Conservation (phyloP, 2,888 invertebrate species). For the Phymatocera aterrima region DNA sequence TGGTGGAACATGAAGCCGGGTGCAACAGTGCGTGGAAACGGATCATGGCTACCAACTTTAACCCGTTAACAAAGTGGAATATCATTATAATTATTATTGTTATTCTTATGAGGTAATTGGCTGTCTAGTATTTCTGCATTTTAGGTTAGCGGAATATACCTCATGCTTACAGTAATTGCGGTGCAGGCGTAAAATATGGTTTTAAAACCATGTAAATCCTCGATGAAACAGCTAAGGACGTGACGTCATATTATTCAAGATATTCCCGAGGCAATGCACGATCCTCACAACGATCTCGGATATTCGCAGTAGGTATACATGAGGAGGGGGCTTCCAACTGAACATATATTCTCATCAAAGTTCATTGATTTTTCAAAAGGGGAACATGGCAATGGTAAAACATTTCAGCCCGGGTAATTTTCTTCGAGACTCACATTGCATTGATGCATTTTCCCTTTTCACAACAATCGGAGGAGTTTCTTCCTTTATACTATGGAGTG, state of each 20-base stretch:
- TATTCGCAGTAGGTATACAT: background rate
- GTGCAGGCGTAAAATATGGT: constrained; percentile 17
- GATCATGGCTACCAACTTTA: constrained; percentile 72
- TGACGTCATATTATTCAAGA: constrained; percentile 29
- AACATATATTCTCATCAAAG: background rate
- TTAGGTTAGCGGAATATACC: background rate
- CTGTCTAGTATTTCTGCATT: constrained; percentile 40
- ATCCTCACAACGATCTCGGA: background rate
- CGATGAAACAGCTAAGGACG: constrained; percentile 16
- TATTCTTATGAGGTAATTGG: constrained; percentile 24
- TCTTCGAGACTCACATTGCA: background rate
- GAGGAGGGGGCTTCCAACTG: background rate
- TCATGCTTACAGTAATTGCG: constrained; percentile 10
- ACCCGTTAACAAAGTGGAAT: constrained; percentile 67
- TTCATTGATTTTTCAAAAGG: background rate
- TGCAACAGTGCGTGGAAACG: constrained; percentile 72
- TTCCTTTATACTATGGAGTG: background rate
- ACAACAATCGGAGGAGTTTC: background rate
- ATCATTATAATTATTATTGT: constrained; percentile 58
- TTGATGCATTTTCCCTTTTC: background rate
- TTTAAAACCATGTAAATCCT: constrained; percentile 11
- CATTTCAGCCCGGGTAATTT: background rate
- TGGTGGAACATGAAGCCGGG: constrained; percentile 45
- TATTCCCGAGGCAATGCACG: constrained; percentile 7
- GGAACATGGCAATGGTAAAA: background rate